Percentiles rank a stretch among this genome's conserved stretches.
These are phyloP conservation scores for Apamea epomidion DNA, from an alignment of 2,888 invertebrate genomes.

Conservation along the genomic window DNA sequence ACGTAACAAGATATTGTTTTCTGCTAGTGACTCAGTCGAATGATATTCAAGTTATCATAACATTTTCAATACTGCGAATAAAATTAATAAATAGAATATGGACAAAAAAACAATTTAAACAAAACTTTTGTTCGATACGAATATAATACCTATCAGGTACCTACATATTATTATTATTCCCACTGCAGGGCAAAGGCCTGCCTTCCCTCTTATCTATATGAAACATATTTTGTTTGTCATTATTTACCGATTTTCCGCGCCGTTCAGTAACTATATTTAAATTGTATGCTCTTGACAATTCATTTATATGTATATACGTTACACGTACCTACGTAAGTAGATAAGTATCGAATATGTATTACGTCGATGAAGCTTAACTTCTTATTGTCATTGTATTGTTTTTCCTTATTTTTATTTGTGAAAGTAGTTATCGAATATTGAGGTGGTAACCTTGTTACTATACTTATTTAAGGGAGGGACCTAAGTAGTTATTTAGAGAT, in stretches of 20 bases:
- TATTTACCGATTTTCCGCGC: neutral
- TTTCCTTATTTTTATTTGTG: no score
- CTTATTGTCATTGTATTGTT: no score
- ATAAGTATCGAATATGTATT: no score
- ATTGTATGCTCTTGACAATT: constrained; percentile 6
- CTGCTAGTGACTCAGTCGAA: neutral
- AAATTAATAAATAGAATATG: neutral
- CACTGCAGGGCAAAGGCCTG: no score
- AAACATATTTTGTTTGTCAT: neutral
- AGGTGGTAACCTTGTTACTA: no score
- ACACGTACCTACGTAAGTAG: no score
- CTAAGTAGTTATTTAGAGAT: no score
- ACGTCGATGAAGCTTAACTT: no score
- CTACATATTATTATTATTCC: no score
- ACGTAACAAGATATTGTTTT: neutral
- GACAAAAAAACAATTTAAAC: neutral
- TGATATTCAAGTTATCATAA: neutral
- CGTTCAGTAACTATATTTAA: neutral
- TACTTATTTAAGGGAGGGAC: no score
- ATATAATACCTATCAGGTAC: neutral
- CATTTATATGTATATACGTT: neutral
- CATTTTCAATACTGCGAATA: neutral
- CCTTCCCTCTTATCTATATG: neutral
- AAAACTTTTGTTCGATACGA: neutral
- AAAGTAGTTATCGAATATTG: no score